Conservation (phyloP, 1,140 invertebrate species). For the Drepana arcuata region DNA sequence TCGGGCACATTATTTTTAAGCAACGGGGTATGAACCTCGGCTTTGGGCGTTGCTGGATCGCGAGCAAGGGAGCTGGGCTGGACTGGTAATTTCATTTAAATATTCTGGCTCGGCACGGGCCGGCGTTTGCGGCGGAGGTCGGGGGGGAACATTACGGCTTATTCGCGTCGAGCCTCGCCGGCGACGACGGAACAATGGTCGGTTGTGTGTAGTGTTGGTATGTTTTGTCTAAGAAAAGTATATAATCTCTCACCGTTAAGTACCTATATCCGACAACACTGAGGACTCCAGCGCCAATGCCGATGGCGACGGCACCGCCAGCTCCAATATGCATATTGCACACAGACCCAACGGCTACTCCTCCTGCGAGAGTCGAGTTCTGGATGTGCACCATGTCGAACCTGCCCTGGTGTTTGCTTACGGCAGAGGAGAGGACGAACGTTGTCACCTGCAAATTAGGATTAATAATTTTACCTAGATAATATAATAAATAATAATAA, state of each 20-base stretch:
- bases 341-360: slow-evolving; percentile 78
- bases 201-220: too few species aligned
- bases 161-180: too few species aligned
- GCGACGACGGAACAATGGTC: too few species aligned
- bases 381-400: slow-evolving; percentile 94
- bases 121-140: too few species aligned
- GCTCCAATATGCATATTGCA: slow-evolving; percentile 90
- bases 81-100: too few species aligned
- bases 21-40: too few species aligned
- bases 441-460: slow-evolving; percentile 80
- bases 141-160: too few species aligned
- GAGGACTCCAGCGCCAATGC: slow-evolving; percentile 83
- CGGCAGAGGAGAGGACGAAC: slow-evolving; percentile 86
- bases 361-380: slow-evolving; percentile 91
- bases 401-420: slow-evolving; percentile 80
- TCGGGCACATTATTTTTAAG: too few species aligned
- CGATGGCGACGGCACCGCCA: slow-evolving; percentile 88
- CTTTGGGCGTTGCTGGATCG: too few species aligned
- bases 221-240: too few species aligned
- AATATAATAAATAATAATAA: slow-evolving; percentile 1
- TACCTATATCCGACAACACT: slow-evolving; percentile 90
- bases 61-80: too few species aligned
- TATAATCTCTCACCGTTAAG: slow-evolving; percentile 86
- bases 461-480: slow-evolving; percentile 1
- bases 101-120: too few species aligned